A percentile compares a stretch with the other conserved stretches of the same genome.
Evolutionary conservation across 1,140 invertebrate genomes (phyloP).

Genomic region (Pseudomyrmex concolor): DNA sequence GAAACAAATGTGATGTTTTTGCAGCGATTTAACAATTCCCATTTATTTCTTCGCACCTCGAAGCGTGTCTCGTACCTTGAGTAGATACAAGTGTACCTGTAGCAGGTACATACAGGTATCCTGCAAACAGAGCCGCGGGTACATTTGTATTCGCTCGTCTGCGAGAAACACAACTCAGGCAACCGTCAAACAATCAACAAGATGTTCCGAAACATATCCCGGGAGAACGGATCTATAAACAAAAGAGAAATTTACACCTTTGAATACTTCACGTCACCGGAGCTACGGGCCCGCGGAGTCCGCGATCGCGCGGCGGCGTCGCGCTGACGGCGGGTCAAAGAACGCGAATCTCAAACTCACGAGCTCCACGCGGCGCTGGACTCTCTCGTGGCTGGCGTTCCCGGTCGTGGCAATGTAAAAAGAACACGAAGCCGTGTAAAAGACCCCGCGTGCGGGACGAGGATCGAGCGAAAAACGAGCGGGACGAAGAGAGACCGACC

Average conservation of each 20-base stretch:
- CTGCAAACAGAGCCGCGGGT: background rate
- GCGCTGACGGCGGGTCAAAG: constrained; percentile 79
- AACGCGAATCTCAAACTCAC: constrained; percentile 79
- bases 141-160: background rate
- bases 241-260: constrained; percentile 1
- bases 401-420: constrained; percentile 31
- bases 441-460: constrained; percentile 21
- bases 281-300: constrained; percentile 2
- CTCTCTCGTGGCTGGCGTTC: constrained; percentile 45
- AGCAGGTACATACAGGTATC: constrained; percentile 9
- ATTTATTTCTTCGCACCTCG: background rate
- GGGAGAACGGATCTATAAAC: background rate
- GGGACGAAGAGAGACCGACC: constrained; percentile 5
- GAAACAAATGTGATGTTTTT: background rate
- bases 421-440: constrained; percentile 22
- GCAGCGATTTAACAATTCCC: background rate
- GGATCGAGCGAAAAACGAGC: constrained; percentile 6
- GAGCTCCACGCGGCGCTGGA: constrained; percentile 61
- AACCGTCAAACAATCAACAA: background rate
- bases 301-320: constrained; percentile 51
- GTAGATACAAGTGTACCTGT: constrained; percentile 13
- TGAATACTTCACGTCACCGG: constrained; percentile 11
- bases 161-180: too few species aligned
- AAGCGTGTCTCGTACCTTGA: constrained; percentile 1
- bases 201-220: background rate